A percentile compares a stretch with the other conserved stretches of the same genome.
These are phyloP conservation scores for Lepidotrigona ventralis DNA, from an alignment of 1,140 invertebrate species.

Conservation along the genomic window DNA sequence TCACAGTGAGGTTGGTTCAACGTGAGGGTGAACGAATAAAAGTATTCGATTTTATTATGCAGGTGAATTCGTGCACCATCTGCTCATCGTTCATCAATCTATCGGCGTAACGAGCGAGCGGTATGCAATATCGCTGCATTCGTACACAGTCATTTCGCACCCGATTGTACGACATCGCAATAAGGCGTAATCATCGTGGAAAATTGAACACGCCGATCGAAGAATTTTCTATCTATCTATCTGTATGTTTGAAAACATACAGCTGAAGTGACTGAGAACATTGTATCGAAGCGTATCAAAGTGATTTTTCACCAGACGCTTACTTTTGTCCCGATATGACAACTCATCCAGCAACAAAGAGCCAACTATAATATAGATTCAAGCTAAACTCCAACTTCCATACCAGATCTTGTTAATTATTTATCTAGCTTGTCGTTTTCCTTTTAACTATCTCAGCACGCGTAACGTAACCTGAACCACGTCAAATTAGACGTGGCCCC, in stretches of 20 bases:
- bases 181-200: background rate
- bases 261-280: background rate
- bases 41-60: slow-evolving; percentile 53
- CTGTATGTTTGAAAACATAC: too few species aligned
- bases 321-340: background rate
- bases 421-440: background rate
- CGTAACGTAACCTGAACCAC: background rate
- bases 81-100: slow-evolving; percentile 29
- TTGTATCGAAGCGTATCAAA: background rate
- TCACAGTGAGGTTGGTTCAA: background rate
- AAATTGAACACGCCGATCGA: background rate
- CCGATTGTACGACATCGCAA: background rate
- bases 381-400: background rate
- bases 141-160: background rate
- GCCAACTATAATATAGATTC: background rate
- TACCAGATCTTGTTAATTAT: background rate
- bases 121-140: background rate
- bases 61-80: slow-evolving; percentile 53
- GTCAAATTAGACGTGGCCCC: background rate
- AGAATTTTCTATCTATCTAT: background rate
- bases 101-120: background rate
- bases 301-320: background rate
- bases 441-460: background rate
- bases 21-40: slow-evolving; percentile 26
- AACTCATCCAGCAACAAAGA: background rate